phyloP scores from a whole-genome alignment of 1,140 invertebrate species.

The Ylistrum balloti region DNA sequence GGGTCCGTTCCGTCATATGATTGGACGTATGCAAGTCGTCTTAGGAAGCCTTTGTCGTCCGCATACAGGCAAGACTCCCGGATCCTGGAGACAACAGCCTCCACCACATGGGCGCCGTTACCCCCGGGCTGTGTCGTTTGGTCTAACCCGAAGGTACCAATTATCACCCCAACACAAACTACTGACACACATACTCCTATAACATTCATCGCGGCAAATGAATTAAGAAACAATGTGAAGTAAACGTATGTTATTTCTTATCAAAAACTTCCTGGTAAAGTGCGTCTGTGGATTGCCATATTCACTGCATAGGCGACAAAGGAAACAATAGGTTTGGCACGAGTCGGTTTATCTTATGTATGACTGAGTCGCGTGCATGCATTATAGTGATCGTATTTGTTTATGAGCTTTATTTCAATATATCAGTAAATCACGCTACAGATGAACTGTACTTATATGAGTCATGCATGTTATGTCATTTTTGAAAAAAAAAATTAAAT shows the following conservation, averaged over 20 bases:
- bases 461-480: background rate
- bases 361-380: background rate
- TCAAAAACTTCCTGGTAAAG: constrained; percentile 5
- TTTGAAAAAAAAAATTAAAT: no score
- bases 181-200: background rate
- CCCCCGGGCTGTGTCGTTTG: constrained; percentile 61
- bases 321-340: background rate
- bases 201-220: background rate
- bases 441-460: constrained; percentile 10
- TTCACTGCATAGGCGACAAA: background rate
- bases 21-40: constrained; percentile 71
- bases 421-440: background rate
- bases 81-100: constrained; percentile 69
- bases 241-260: constrained; percentile 19
- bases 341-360: background rate
- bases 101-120: constrained; percentile 66
- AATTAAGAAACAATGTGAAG: background rate
- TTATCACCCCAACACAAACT: background rate
- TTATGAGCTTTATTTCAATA: background rate
- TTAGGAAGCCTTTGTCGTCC: constrained; percentile 67
- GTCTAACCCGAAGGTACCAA: constrained; percentile 50
- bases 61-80: constrained; percentile 69
- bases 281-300: background rate
- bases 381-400: background rate
- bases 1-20: constrained; percentile 65